These are phyloP conservation scores for Nomia melanderi DNA, from an alignment of 1,140 invertebrate genomes.

Conservation along the genomic window DNA sequence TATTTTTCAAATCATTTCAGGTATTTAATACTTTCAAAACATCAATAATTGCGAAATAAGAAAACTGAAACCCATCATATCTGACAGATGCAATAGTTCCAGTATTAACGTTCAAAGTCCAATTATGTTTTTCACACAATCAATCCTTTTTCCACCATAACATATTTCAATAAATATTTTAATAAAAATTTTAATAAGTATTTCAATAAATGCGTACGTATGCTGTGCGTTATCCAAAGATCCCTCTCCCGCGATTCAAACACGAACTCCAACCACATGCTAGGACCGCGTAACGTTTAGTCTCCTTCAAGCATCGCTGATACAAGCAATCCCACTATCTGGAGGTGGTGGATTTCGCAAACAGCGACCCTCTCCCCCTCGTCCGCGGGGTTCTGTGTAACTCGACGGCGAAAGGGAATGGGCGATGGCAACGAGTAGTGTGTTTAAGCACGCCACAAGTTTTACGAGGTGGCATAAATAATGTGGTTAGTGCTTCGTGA, in stretches of 20 bases:
- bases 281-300: slow-evolving; percentile 40
- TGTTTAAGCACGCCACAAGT: slow-evolving; percentile 78
- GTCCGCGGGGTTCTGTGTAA: slow-evolving; percentile 12
- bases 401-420: background rate
- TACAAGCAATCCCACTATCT: background rate
- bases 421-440: slow-evolving; percentile 50
- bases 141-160: too few species aligned
- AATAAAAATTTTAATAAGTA: too few species aligned
- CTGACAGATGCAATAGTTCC: too few species aligned
- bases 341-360: slow-evolving; percentile 16
- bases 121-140: too few species aligned
- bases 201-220: too few species aligned
- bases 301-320: background rate
- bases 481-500: slow-evolving; percentile 78
- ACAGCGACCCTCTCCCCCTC: slow-evolving; percentile 1
- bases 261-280: background rate
- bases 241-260: background rate
- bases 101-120: too few species aligned
- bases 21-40: too few species aligned
- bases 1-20: too few species aligned
- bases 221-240: background rate
- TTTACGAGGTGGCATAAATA: slow-evolving; percentile 79
- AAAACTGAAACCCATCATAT: too few species aligned
- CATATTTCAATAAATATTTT: too few species aligned
- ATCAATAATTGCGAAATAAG: too few species aligned